Evolutionary conservation across 2,113 vertebrate genomes (phyloP).

Genomic region (Caracal caracal): DNA sequence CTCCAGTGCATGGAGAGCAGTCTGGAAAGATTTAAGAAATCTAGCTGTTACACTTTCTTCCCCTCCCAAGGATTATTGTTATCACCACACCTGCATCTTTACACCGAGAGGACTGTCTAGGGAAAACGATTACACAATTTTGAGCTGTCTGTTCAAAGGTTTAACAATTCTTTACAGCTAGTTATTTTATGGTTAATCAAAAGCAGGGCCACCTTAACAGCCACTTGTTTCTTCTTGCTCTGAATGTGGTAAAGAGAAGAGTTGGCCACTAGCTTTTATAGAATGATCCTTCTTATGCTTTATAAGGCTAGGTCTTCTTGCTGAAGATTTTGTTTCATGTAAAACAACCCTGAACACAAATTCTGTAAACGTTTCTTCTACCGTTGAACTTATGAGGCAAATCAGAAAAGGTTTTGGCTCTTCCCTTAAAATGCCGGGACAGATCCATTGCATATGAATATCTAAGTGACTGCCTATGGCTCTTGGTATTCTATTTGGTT

Average conservation of each 20-base stretch:
- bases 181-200: background rate
- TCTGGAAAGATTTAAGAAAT: constrained; percentile 33
- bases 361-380: background rate
- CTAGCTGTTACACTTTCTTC: background rate
- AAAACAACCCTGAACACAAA: constrained; percentile 17
- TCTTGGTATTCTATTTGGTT: background rate
- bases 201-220: background rate
- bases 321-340: background rate
- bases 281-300: background rate
- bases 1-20: background rate
- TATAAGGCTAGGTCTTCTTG: background rate
- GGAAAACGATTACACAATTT: background rate
- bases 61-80: constrained; percentile 8
- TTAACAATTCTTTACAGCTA: background rate
- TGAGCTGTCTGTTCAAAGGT: background rate
- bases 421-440: background rate
- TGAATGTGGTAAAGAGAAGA: constrained; percentile 11
- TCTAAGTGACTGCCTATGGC: background rate
- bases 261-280: background rate
- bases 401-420: constrained; percentile 24
- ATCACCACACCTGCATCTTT: background rate
- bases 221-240: background rate
- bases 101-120: background rate
- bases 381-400: background rate
- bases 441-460: background rate